phyloP scores from a whole-genome alignment of 2,888 invertebrate genomes.

The Tenthredo amoena region DNA sequence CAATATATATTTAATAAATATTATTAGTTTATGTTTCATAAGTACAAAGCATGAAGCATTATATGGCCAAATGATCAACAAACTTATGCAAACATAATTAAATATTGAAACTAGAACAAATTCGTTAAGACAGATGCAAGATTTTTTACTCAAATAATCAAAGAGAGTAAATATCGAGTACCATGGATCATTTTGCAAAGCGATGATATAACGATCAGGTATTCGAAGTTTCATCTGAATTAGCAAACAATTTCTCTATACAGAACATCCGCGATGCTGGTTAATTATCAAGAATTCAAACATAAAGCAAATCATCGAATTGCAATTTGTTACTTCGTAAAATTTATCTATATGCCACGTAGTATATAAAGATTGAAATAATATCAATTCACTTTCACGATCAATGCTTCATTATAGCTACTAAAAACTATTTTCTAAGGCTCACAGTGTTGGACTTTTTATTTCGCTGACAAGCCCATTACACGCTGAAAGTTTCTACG shows the following conservation, averaged over 20 bases:
- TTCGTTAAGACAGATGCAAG: background rate
- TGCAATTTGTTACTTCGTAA: background rate
- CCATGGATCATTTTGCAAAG: background rate
- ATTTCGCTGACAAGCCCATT: conserved; percentile 64
- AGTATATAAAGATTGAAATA: conserved; percentile 3
- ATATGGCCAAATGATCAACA: background rate
- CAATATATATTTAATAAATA: background rate
- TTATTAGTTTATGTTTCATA: background rate
- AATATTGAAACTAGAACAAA: background rate
- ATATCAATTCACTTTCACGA: background rate
- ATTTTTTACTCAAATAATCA: background rate
- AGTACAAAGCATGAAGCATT: background rate
- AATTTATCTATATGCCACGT: background rate
- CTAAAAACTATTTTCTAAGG: background rate
- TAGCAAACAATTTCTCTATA: background rate
- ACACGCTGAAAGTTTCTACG: conserved; percentile 80
- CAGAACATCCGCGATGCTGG: background rate
- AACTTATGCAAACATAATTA: conserved; percentile 3
- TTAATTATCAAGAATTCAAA: background rate
- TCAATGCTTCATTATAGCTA: background rate
- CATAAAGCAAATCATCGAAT: background rate
- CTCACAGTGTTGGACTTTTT: background rate
- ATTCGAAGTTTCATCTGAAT: background rate
- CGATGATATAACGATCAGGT: background rate
- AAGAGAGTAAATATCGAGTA: background rate